phyloP scores from a whole-genome alignment of 2,888 invertebrate genomes.

The Nemurella pictetii region DNA sequence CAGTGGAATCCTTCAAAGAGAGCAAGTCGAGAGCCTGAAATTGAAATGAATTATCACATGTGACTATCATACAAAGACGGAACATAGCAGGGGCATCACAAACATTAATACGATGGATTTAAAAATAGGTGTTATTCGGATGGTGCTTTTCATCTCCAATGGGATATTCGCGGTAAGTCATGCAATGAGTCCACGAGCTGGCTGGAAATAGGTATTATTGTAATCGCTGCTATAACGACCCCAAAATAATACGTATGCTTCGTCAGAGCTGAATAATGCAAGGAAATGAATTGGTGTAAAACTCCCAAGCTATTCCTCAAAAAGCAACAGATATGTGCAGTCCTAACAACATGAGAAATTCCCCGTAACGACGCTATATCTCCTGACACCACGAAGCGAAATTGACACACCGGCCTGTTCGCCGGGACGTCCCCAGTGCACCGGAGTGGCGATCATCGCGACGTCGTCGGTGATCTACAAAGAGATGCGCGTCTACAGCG shows the following conservation, averaged over 20 bases:
- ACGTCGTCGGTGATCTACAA: not conserved
- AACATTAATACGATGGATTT: not conserved
- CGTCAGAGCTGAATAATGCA: too few species aligned
- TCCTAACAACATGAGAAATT: too few species aligned
- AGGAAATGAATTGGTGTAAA: too few species aligned
- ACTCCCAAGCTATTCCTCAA: too few species aligned
- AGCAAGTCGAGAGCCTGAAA: not conserved
- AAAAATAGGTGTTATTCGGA: not conserved
- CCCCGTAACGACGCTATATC: too few species aligned
- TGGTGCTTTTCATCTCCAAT: not conserved
- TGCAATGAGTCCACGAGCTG: too few species aligned
- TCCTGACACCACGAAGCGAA: too few species aligned
- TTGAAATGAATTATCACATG: not conserved
- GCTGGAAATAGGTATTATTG: too few species aligned
- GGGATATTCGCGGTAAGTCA: not conserved
- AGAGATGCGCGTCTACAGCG: not conserved
- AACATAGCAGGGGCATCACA: not conserved
- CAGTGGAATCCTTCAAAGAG: not conserved
- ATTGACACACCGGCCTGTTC: too few species aligned
- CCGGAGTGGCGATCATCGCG: slow-evolving; percentile 1
- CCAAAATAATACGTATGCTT: too few species aligned
- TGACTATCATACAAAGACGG: not conserved
- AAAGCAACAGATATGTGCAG: too few species aligned
- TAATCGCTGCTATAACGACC: too few species aligned
- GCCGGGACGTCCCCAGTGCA: not conserved